Evolutionary conservation across 2,888 invertebrate genomes (phyloP).

Genomic region (Rhopalosiphum nymphaeae): DNA sequence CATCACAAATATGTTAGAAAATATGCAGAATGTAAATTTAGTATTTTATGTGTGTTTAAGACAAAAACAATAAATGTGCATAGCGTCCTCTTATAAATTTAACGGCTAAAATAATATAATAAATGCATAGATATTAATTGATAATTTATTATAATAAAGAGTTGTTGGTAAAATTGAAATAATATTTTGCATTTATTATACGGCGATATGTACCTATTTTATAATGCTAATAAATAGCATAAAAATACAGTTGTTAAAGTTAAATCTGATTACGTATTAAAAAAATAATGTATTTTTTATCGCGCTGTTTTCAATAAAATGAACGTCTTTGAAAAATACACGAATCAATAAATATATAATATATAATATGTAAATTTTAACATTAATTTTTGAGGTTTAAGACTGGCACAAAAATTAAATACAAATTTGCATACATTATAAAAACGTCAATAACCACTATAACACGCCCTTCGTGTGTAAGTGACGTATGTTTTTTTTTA

Average conservation of each 20-base stretch:
- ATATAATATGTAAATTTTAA: constrained; percentile 1
- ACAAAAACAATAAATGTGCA: neutral
- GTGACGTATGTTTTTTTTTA: constrained; percentile 46
- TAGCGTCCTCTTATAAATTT: neutral
- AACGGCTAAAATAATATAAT: neutral
- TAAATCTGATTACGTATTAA: constrained; percentile 1
- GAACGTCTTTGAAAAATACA: neutral
- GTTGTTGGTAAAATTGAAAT: neutral
- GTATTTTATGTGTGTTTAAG: neutral
- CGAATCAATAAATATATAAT: neutral
- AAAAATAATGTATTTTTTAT: constrained; percentile 16
- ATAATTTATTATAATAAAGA: neutral
- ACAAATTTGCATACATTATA: constrained; percentile 48
- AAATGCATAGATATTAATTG: neutral
- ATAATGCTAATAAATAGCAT: neutral
- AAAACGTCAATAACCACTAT: constrained; percentile 35
- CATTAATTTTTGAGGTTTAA: neutral
- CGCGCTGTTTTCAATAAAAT: neutral
- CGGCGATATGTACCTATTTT: neutral
- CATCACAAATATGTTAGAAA: neutral
- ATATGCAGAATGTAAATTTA: neutral
- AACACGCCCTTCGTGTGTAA: neutral
- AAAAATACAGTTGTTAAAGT: neutral
- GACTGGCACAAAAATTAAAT: neutral
- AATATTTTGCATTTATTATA: constrained; percentile 19